phyloP scores from a whole-genome alignment of 2,113 vertebrate species.

The Talpa occidentalis region DNA sequence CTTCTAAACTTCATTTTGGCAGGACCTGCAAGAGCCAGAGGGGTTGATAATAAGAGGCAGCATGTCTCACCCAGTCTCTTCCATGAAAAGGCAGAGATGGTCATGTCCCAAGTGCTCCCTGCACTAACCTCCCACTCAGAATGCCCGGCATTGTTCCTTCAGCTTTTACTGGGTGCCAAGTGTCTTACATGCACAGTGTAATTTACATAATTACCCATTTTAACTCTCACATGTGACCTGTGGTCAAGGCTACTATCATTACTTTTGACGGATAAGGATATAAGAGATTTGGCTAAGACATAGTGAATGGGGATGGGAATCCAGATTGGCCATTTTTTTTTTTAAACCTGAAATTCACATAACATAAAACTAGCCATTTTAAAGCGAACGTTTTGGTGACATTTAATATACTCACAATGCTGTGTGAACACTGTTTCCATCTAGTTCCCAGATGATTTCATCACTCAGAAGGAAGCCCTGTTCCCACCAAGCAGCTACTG shows the following conservation, averaged over 20 bases:
- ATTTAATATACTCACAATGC: neutral
- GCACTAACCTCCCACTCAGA: neutral
- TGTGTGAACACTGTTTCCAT: neutral
- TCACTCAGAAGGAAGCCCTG: neutral
- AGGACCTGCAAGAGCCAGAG: rapidly evolving
- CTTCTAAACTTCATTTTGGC: no score
- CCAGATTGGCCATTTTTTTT: neutral
- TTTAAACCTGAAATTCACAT: constrained; percentile 12
- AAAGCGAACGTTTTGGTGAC: neutral
- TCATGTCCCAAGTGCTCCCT: rapidly evolving
- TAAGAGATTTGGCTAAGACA: neutral
- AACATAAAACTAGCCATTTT: neutral
- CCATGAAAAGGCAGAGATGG: neutral
- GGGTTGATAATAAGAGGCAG: rapidly evolving
- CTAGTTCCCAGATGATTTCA: neutral
- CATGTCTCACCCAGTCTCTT: neutral
- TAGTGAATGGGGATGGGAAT: neutral
- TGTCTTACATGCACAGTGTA: neutral
- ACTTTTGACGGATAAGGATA: neutral
- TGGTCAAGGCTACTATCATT: neutral
- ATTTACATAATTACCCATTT: neutral
- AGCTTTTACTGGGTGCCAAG: neutral
- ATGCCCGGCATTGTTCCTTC: neutral
- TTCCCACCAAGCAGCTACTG: neutral
- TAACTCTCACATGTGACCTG: neutral